Conservation (phyloP, 2,888 invertebrate species). For the Protonemura montana region DNA sequence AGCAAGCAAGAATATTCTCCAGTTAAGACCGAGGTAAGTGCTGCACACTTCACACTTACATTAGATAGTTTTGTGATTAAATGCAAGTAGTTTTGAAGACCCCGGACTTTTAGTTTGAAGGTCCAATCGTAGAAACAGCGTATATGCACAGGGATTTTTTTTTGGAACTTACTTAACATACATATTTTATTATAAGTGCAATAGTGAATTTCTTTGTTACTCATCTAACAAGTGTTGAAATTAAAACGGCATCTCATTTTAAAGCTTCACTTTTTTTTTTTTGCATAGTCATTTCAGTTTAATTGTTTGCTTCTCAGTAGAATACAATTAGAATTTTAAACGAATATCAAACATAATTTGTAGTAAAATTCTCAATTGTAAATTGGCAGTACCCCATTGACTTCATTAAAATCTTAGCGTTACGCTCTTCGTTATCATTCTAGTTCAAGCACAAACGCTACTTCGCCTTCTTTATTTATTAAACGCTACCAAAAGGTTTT, state of each 20-base stretch:
- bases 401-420: too few species aligned
- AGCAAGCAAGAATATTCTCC: neutral
- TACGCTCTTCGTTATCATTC: too few species aligned
- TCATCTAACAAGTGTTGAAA: neutral
- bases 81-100: neutral
- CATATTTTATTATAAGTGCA: too few species aligned
- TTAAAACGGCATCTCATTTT: neutral
- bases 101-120: neutral
- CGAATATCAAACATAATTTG: neutral
- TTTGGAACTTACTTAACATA: neutral
- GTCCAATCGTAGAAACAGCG: neutral
- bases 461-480: too few species aligned
- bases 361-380: neutral
- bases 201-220: too few species aligned
- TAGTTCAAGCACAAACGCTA: too few species aligned
- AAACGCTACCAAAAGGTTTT: too few species aligned
- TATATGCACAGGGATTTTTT: neutral
- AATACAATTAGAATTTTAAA: neutral
- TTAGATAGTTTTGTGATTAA: neutral
- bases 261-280: neutral
- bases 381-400: neutral
- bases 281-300: neutral
- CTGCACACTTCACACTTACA: neutral
- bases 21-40: neutral
- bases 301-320: neutral